Evolutionary conservation across 2,888 invertebrate genomes (phyloP).

Genomic region (Helleia helle): DNA sequence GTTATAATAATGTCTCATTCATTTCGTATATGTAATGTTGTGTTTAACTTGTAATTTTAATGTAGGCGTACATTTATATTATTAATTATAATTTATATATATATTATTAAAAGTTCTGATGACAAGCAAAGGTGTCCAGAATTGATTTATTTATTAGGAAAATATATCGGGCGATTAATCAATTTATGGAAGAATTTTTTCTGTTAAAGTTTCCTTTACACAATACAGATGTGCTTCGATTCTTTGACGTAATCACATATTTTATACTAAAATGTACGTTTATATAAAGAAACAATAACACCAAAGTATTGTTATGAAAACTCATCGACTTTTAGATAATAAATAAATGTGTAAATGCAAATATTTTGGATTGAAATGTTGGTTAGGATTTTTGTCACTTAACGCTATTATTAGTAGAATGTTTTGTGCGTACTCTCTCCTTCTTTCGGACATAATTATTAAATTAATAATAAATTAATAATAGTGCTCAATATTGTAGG

Average conservation of each 20-base stretch:
- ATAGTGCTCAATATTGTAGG: slow-evolving; percentile 68
- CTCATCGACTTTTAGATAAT: slow-evolving; percentile 73
- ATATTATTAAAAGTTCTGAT: slow-evolving; percentile 22
- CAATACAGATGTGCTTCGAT: slow-evolving; percentile 15
- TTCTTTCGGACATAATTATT: slow-evolving; percentile 55
- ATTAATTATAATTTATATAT: slow-evolving; percentile 41
- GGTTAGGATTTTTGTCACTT: slow-evolving; percentile 44
- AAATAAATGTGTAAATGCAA: slow-evolving; percentile 53
- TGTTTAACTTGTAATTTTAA: slow-evolving; percentile 50
- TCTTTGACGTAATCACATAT: slow-evolving; percentile 18
- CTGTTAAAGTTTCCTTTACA: slow-evolving; percentile 14
- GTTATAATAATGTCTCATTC: slow-evolving; percentile 40
- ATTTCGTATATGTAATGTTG: slow-evolving; percentile 66
- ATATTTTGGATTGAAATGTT: slow-evolving; percentile 64
- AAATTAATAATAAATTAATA: slow-evolving; percentile 47
- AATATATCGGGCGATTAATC: slow-evolving; percentile 52
- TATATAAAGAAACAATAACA: slow-evolving; percentile 65
- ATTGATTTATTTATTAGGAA: slow-evolving; percentile 67
- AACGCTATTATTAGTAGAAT: slow-evolving; percentile 45
- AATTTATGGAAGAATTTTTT: slow-evolving; percentile 18
- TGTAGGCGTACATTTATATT: slow-evolving; percentile 54
- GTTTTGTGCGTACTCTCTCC: slow-evolving; percentile 50
- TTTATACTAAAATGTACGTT: slow-evolving; percentile 22
- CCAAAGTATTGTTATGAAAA: slow-evolving; percentile 64
- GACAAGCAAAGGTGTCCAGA: slow-evolving; percentile 30